Percentiles rank a stretch among this genome's conserved stretches.
These are phyloP conservation scores for Ornithoptera priamus DNA, from an alignment of 2,888 invertebrate species.

Conservation along the genomic window DNA sequence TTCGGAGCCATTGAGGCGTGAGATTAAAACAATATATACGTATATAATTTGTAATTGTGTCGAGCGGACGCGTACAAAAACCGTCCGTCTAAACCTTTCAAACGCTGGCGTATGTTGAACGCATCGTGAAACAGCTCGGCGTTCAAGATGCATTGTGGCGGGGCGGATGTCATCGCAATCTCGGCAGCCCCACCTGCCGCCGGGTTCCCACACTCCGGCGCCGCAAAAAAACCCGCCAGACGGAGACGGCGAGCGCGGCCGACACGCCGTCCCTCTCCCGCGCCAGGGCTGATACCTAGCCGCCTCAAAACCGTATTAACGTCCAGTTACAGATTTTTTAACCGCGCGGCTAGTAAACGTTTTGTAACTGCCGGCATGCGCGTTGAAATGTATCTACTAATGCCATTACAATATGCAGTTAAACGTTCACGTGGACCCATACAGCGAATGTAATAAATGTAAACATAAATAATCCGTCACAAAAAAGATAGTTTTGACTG, in stretches of 20 bases:
- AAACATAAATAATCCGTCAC: background rate
- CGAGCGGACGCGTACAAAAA: conserved; percentile 32
- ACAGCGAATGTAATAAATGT: background rate
- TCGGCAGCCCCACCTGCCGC: conserved; percentile 79
- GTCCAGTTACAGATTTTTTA: conserved; percentile 20
- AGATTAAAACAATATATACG: conserved; percentile 28
- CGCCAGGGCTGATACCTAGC: conserved; percentile 60
- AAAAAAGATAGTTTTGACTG: too few relatives aligned
- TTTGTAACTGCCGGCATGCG: conserved; percentile 3
- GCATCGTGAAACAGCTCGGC: conserved; percentile 54
- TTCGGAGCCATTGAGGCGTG: conserved; percentile 29
- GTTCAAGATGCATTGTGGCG: conserved; percentile 74
- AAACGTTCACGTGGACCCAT: background rate
- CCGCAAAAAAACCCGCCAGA: conserved; percentile 76
- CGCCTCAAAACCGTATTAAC: conserved; percentile 15
- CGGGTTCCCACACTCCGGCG: conserved; percentile 79
- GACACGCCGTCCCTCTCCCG: conserved; percentile 54
- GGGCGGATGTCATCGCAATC: conserved; percentile 80
- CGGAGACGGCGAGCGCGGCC: conserved; percentile 51
- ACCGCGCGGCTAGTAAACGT: conserved; percentile 14
- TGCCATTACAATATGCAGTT: conserved; percentile 4
- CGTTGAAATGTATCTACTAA: background rate
- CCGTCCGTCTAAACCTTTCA: conserved; percentile 50
- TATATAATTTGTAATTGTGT: conserved; percentile 21
- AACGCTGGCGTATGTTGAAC: conserved; percentile 68